Conservation (phyloP, 2,113 vertebrate species). For the Phalacrocorax carbo region DNA sequence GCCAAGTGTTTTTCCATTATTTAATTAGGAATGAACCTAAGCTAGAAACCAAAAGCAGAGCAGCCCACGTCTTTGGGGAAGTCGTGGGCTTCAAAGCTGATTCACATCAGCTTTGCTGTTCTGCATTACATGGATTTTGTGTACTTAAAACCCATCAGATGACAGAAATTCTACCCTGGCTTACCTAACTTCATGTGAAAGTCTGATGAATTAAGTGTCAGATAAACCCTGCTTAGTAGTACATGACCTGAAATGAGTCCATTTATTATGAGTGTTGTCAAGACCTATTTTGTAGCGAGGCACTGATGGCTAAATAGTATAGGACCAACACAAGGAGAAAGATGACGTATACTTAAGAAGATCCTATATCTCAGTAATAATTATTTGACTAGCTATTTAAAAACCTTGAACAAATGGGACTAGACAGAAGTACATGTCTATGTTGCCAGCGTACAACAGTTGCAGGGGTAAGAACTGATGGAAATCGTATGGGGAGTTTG, state of each 20-base stretch:
- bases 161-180: background rate
- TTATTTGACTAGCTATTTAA: background rate
- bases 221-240: background rate
- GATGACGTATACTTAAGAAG: background rate
- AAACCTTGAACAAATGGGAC: background rate
- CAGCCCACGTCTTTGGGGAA: background rate
- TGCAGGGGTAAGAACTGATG: background rate
- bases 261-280: background rate
- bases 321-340: background rate
- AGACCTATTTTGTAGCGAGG: background rate
- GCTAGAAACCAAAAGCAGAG: background rate
- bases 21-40: background rate
- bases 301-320: background rate
- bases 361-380: background rate
- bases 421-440: background rate
- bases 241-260: background rate
- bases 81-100: background rate
- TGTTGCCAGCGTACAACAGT: background rate
- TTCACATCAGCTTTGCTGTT: background rate
- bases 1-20: background rate
- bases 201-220: background rate
- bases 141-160: background rate
- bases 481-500: background rate
- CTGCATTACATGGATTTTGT: background rate
- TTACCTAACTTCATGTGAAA: conserved; percentile 16